Conservation (phyloP, 2,888 invertebrate species). For the Abrostola tripartita region DNA sequence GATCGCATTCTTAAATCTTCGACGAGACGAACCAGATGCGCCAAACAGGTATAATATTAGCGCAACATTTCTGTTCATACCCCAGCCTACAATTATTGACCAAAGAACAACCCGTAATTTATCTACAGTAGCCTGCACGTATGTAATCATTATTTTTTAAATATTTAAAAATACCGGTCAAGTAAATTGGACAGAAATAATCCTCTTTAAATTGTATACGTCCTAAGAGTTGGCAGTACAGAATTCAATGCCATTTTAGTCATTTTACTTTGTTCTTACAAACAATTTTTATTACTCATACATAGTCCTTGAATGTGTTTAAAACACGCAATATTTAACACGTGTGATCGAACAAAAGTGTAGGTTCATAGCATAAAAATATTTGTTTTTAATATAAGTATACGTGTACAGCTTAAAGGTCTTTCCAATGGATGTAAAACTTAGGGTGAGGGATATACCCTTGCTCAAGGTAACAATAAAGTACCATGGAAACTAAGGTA, state of each 20-base stretch:
- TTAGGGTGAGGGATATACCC: background rate
- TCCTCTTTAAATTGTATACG: slow-evolving; percentile 31
- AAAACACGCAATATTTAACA: slow-evolving; percentile 38
- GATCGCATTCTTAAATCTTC: slow-evolving; percentile 44
- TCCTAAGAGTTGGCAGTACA: slow-evolving; percentile 24
- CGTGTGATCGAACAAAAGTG: slow-evolving; percentile 22
- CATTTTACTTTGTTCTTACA: slow-evolving; percentile 41
- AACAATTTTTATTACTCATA: slow-evolving; percentile 41
- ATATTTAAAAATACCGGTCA: slow-evolving; percentile 66
- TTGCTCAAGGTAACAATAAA: background rate
- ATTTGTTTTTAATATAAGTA: background rate
- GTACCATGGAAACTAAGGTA: slow-evolving; percentile 44
- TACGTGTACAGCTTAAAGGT: slow-evolving; percentile 2
- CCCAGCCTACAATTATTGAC: slow-evolving; percentile 72
- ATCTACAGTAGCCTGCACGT: slow-evolving; percentile 73
- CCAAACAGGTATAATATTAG: slow-evolving; percentile 68
- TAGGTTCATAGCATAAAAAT: slow-evolving; percentile 3
- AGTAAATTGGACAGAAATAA: slow-evolving; percentile 45
- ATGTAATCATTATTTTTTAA: slow-evolving; percentile 72
- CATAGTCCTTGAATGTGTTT: slow-evolving; percentile 30
- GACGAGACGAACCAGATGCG: slow-evolving; percentile 62
- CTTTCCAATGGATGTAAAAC: background rate
- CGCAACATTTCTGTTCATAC: slow-evolving; percentile 72
- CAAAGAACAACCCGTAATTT: slow-evolving; percentile 72
- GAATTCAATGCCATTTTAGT: slow-evolving; percentile 38